Evolutionary conservation across 2,113 vertebrate genomes (phyloP).

Genomic region (Neofelis nebulosa): DNA sequence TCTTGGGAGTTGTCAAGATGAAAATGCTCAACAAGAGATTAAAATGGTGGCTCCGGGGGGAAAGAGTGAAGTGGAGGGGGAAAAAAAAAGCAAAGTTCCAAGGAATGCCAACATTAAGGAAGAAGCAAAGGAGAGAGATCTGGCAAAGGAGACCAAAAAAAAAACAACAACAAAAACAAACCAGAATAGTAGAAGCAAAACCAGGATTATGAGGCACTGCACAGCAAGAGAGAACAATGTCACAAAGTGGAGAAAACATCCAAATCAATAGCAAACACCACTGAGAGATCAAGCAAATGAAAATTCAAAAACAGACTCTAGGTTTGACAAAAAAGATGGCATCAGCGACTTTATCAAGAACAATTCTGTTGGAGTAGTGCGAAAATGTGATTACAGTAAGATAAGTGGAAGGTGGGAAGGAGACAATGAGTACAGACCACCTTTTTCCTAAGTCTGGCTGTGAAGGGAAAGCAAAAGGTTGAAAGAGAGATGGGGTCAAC

Average conservation of each 20-base stretch:
- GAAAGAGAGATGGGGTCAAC: neutral
- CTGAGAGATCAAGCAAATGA: conserved; percentile 17
- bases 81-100: neutral
- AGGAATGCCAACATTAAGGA: neutral
- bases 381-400: neutral
- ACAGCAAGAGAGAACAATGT: neutral
- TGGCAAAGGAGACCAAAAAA: neutral
- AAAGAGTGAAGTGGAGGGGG: neutral
- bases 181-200: neutral
- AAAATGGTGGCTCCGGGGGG: neutral
- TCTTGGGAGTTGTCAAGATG: neutral
- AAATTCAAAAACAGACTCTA: conserved; percentile 12
- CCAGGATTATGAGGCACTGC: neutral
- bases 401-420: neutral
- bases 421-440: neutral
- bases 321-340: neutral
- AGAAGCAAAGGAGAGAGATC: neutral
- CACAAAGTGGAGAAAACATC: neutral
- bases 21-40: neutral
- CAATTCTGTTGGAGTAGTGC: neutral
- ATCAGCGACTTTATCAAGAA: neutral
- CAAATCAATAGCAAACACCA: neutral
- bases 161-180: neutral
- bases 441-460: neutral
- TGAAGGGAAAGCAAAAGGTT: neutral